These are phyloP conservation scores for Genyomyrus donnyi DNA, from an alignment of 2,113 vertebrate species.

Conservation along the genomic window DNA sequence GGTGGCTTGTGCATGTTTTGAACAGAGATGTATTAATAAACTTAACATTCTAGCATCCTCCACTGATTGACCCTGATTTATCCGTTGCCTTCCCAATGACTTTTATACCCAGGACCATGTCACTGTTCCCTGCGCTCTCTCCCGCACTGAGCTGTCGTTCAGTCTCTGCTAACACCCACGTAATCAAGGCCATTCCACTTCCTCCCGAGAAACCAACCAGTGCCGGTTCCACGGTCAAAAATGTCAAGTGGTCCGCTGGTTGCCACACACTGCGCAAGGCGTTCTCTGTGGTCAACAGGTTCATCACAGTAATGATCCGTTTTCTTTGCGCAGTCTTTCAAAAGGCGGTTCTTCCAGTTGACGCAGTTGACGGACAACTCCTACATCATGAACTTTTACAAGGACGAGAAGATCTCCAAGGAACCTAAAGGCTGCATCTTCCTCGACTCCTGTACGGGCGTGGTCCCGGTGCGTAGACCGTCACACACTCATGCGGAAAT, in stretches of 20 bases:
- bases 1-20: background rate
- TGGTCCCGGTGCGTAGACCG: constrained; percentile 75
- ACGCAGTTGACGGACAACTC: constrained; percentile 94
- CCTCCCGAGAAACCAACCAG: background rate
- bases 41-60: background rate
- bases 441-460: constrained; percentile 93
- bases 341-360: constrained; percentile 93
- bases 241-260: background rate
- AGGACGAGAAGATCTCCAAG: constrained; percentile 98
- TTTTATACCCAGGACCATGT: background rate
- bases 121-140: background rate
- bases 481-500: background rate
- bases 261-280: background rate
- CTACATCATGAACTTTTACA: constrained; percentile 99
- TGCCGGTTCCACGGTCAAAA: background rate
- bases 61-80: background rate
- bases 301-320: constrained; percentile 9
- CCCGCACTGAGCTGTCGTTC: background rate
- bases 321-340: constrained; percentile 76
- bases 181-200: background rate
- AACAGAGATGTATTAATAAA: background rate
- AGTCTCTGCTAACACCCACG: background rate
- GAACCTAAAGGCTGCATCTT: constrained; percentile 98
- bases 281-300: background rate
- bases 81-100: background rate